Percentiles rank a stretch among this genome's conserved stretches.
phyloP scores from a whole-genome alignment of 2,113 vertebrate genomes.

The Tetrax tetrax region DNA sequence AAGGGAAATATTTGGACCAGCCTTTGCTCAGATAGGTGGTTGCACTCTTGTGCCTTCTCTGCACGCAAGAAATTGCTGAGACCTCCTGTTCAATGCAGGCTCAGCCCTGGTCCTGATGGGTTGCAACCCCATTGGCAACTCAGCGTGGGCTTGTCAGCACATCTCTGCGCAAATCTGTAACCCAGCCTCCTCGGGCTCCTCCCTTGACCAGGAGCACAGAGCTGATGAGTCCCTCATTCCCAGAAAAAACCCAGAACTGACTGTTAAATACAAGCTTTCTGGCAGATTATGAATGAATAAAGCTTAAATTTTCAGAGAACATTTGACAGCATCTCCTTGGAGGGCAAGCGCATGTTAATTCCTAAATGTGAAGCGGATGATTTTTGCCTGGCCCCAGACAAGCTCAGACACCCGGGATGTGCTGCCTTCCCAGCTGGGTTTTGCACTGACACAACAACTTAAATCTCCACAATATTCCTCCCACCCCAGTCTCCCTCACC shows the following conservation, averaged over 20 bases:
- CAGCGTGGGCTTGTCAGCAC: neutral
- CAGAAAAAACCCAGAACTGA: neutral
- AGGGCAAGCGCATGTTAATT: neutral
- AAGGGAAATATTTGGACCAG: neutral
- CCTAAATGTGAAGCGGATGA: neutral
- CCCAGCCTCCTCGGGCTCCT: neutral
- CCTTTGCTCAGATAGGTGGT: neutral
- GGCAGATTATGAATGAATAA: neutral
- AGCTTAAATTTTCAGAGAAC: neutral
- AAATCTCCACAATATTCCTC: neutral
- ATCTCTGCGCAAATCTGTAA: neutral
- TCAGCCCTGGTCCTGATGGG: neutral
- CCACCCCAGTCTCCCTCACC: neutral
- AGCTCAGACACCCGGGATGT: neutral
- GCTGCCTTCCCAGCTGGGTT: neutral
- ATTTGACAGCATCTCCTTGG: neutral
- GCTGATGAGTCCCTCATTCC: neutral
- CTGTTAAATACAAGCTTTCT: neutral
- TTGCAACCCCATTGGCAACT: accelerated
- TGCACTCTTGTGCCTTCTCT: neutral
- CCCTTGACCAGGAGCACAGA: neutral
- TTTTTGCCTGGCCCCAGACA: neutral
- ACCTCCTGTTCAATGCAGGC: neutral
- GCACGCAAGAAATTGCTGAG: neutral
- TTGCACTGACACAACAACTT: neutral